A percentile compares a stretch with the other conserved stretches of the same genome.
Conservation (phyloP, 2,113 vertebrate genomes). For the Myxocyprinus asiaticus region DNA sequence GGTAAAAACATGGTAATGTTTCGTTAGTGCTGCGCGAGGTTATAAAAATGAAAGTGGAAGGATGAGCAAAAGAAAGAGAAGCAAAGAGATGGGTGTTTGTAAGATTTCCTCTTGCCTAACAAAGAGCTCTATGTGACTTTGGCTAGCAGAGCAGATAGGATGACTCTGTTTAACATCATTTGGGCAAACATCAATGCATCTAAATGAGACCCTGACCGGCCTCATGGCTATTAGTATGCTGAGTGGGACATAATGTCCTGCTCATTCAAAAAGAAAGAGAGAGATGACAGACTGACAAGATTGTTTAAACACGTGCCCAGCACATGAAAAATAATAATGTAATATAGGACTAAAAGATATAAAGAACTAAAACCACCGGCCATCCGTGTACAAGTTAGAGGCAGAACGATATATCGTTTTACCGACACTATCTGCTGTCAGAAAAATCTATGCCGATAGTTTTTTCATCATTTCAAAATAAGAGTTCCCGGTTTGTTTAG, state of each 20-base stretch:
- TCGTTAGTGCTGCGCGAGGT: too few relatives aligned
- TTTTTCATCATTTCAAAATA: too few relatives aligned
- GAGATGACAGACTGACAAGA: slow-evolving; percentile 16
- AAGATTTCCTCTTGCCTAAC: slow-evolving; percentile 41
- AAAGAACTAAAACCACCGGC: neutral
- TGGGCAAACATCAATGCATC: slow-evolving; percentile 53
- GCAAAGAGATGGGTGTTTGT: slow-evolving; percentile 40
- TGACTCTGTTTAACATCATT: slow-evolving; percentile 60
- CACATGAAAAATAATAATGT: too few relatives aligned
- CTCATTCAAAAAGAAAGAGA: slow-evolving; percentile 21
- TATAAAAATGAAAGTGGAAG: neutral
- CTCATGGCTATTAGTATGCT: slow-evolving; percentile 44
- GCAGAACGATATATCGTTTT: too few relatives aligned
- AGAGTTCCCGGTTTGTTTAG: too few relatives aligned
- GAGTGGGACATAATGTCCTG: slow-evolving; percentile 34
- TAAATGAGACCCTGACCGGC: slow-evolving; percentile 50
- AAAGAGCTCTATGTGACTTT: slow-evolving; percentile 59
- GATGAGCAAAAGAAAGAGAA: slow-evolving; percentile 16
- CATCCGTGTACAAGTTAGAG: too few relatives aligned
- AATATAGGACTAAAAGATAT: neutral
- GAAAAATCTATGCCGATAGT: too few relatives aligned
- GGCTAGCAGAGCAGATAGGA: slow-evolving; percentile 52
- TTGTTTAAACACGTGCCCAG: neutral
- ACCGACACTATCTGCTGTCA: too few relatives aligned
- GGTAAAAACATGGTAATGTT: neutral